Percentiles rank a stretch among this genome's conserved stretches.
Conservation (phyloP, 2,797 vertebrate genomes). For the Stomatorhinus walkeri region DNA sequence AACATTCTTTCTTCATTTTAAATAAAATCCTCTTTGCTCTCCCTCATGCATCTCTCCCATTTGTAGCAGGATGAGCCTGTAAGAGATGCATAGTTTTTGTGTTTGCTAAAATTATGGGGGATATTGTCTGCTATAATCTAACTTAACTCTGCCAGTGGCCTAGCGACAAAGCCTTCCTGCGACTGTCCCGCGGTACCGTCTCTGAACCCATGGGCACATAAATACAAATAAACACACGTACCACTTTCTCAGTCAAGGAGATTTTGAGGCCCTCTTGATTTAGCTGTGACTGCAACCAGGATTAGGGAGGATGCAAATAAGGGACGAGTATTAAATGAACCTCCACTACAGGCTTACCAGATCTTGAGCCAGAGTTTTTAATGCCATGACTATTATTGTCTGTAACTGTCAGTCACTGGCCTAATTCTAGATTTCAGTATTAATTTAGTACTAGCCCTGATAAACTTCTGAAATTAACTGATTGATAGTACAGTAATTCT, state of each 20-base stretch:
- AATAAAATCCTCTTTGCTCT: background rate
- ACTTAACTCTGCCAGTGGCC: background rate
- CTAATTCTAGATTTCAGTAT: background rate
- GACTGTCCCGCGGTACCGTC: slow-evolving; percentile 31
- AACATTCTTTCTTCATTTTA: slow-evolving; percentile 13
- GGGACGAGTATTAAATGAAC: background rate
- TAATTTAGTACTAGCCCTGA: background rate
- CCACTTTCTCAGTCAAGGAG: slow-evolving; percentile 32
- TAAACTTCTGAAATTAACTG: background rate
- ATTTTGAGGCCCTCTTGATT: slow-evolving; percentile 31
- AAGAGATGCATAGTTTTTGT: background rate
- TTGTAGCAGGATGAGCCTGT: background rate
- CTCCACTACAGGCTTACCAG: background rate
- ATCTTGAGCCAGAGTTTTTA: background rate
- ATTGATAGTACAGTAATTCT: background rate
- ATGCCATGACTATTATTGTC: background rate
- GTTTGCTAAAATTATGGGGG: background rate
- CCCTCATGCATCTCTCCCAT: background rate
- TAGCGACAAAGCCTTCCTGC: slow-evolving; percentile 18
- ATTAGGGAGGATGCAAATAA: background rate
- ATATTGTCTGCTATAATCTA: slow-evolving; percentile 13
- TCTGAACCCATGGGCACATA: slow-evolving; percentile 20
- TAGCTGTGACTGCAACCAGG: slow-evolving; percentile 18
- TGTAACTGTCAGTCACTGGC: background rate
- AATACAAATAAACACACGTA: slow-evolving; percentile 26